These are phyloP conservation scores for Ochropleura plecta DNA, from an alignment of 2,888 invertebrate species.

Conservation along the genomic window DNA sequence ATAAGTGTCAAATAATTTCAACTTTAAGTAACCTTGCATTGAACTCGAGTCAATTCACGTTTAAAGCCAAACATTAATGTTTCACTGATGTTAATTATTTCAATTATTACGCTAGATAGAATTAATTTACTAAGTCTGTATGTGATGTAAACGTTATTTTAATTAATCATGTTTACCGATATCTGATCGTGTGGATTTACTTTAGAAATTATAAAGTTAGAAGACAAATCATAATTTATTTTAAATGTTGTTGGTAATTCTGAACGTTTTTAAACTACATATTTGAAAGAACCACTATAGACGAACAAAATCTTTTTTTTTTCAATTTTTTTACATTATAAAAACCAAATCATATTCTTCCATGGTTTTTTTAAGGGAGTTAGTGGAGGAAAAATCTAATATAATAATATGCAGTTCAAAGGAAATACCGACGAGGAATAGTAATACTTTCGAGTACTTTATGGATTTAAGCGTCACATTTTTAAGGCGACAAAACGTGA, in stretches of 20 bases:
- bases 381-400: slow-evolving; percentile 75
- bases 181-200: slow-evolving; percentile 2
- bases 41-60: slow-evolving; percentile 28
- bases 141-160: slow-evolving; percentile 22
- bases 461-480: slow-evolving; percentile 89
- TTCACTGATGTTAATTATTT: slow-evolving; percentile 34
- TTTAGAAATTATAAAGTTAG: background rate
- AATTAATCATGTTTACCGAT: slow-evolving; percentile 34
- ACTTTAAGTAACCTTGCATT: slow-evolving; percentile 32
- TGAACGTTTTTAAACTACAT: background rate
- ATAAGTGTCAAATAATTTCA: slow-evolving; percentile 28
- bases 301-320: background rate
- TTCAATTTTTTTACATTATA: background rate
- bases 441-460: slow-evolving; percentile 87
- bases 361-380: slow-evolving; percentile 53
- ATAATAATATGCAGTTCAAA: slow-evolving; percentile 85
- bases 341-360: slow-evolving; percentile 48
- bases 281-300: background rate
- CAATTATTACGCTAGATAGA: slow-evolving; percentile 39
- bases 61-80: slow-evolving; percentile 18
- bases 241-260: background rate
- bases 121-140: slow-evolving; percentile 37
- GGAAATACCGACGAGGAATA: slow-evolving; percentile 85
- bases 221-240: background rate
- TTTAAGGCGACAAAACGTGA: slow-evolving; percentile 89